Percentiles rank a stretch among this genome's conserved stretches.
These are phyloP conservation scores for Spondyliosoma cantharus DNA, from an alignment of 2,797 vertebrate genomes.

Conservation along the genomic window DNA sequence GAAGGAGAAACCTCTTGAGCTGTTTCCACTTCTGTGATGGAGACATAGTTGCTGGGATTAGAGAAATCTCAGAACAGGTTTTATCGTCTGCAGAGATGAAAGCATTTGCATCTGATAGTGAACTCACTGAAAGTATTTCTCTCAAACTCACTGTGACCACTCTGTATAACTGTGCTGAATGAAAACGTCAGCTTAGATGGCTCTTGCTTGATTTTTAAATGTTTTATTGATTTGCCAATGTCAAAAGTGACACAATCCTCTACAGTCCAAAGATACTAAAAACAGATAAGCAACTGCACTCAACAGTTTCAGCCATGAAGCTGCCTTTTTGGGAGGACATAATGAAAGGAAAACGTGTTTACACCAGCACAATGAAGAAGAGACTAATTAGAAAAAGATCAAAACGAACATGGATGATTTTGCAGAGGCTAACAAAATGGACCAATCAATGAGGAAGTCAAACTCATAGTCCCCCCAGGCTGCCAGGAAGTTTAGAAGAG, in stretches of 20 bases:
- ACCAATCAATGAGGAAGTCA: constrained; percentile 66
- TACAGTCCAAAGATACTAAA: background rate
- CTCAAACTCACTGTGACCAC: background rate
- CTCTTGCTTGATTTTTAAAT: background rate
- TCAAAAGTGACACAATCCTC: background rate
- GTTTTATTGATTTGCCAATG: background rate
- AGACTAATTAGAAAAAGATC: constrained; percentile 47
- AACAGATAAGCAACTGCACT: background rate
- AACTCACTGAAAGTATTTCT: constrained; percentile 21
- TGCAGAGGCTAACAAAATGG: constrained; percentile 53
- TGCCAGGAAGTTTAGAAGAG: constrained; percentile 60
- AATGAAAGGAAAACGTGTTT: constrained; percentile 37
- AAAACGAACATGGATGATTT: constrained; percentile 45
- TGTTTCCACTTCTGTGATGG: constrained; percentile 16
- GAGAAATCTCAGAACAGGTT: constrained; percentile 34
- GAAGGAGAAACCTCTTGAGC: constrained; percentile 25
- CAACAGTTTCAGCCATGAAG: constrained; percentile 8
- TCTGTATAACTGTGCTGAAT: background rate
- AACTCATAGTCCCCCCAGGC: constrained; percentile 44
- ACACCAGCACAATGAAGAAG: constrained; percentile 28
- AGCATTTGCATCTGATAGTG: constrained; percentile 9
- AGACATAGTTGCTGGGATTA: constrained; percentile 25
- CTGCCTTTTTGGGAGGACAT: background rate
- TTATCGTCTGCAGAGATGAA: constrained; percentile 33
- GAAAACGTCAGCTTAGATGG: background rate